Base-by-base conservation (phyloP, 1,140 invertebrate species). In the Batillaria attramentaria region DNA sequence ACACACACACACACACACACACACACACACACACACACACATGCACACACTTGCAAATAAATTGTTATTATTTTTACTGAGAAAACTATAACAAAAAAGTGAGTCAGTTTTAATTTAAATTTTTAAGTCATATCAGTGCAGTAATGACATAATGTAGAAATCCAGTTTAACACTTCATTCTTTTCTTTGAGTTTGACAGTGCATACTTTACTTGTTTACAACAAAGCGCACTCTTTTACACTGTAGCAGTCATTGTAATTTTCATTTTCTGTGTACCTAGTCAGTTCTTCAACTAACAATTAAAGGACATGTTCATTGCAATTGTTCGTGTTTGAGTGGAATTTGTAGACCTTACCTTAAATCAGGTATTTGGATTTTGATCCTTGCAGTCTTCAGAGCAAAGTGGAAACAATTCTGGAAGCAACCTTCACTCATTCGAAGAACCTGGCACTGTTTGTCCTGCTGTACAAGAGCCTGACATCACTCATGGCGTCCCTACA, bases 361-460 rank as follows among this genome's bases (percentile, higher is more conserved):
- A 42, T 31, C 28, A 28, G 24, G 24, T 73, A 28, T n/a, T n/a
- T n/a, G n/a, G n/a, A n/a, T 43, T 42, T 70, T 35, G 39, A 60
- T 83, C 35, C 70, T 86, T 89, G 68, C 79, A 92, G 92, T 60
- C 70, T 92, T 8, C 77, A 80, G 74, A 86, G 91, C 43, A 93
- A 92, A 83, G 65, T 91, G 8, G 84, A 83, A 62, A 84, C 87
- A 16, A 92, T 93, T 73, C 73, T 92, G 6, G 86, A 89, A 78
- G 90, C 92, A 8, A 93, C 92, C 10, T 90, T 86, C 75, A 91
- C 87, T n/a, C 92, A 93, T 85, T 91, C 92, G 13, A 88, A 88
- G 74, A 93, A 93, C 79, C 84, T 93, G 43, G 92, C 91, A 13
- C 83, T 85, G 28, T 93, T 92, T 89, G 92, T 92, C 3, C 88